Evolutionary conservation across 1,140 invertebrate species (phyloP), one percentile per base, ranked within the genome.

Genomic region (Homalodisca vitripennis): DNA sequence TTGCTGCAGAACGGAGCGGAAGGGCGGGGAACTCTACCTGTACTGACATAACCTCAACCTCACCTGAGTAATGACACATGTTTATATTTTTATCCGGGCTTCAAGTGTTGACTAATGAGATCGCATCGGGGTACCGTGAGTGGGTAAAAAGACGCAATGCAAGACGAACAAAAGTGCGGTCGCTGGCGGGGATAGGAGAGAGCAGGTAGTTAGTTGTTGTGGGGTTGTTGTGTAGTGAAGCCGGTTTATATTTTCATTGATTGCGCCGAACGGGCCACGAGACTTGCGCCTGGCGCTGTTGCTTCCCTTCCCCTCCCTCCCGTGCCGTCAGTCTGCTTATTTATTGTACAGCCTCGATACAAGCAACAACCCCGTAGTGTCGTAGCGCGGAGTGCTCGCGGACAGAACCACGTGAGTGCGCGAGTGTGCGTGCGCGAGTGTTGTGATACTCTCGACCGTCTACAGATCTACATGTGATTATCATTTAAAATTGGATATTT

Each of bases 191-290:
- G 57, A 62, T 17, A 64, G 20, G 34, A 24, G 34, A 46, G 34
- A 41, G 32, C 14, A 64, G 62, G 34, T 32, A 64, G 62, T 34
- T 32, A 64, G 67, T 68, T 60, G 67, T 60, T 68, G 62, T 67
- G 67, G 71, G 66, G 65, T 51, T 72, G 71, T 72, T 70, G 71
- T 72, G 68, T 72, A 70, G 65, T 68, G 68, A 30, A 66, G 48
- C 41, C 66, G 71, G 71, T 74, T 74, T 74, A 74, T 74, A 74
- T 74, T 74, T 74, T 74, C 73, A 74, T 74, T 74, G 73, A 74
- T 74, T 74, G 73, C 70, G 65, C 26, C 60, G 68, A 60, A 69
- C 34, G 32, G 20, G 32, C 22, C 68, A 47, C 55, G 14, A 51
- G 57, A 55, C 66, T 68, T 69, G 70, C 70, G 70, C 66, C 31